phyloP scores from a whole-genome alignment of 2,888 invertebrate genomes.

The Gerris lacustris region DNA sequence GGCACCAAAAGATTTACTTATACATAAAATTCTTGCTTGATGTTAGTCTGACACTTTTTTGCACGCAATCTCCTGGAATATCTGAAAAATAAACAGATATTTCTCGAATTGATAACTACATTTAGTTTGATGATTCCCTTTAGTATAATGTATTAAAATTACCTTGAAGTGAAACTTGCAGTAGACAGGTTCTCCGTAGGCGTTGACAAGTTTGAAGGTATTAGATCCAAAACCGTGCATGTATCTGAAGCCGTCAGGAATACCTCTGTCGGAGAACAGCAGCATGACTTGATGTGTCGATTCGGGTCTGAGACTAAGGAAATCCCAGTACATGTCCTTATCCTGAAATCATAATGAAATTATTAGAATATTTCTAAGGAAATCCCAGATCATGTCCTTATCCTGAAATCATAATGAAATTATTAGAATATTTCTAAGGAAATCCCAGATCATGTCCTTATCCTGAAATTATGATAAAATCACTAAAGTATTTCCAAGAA shows the following conservation, averaged over 20 bases:
- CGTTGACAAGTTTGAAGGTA: conserved; percentile 80
- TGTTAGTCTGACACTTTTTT: too few relatives aligned
- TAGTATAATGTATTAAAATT: conserved; percentile 13
- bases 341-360: conserved; percentile 43
- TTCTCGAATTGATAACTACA: too few relatives aligned
- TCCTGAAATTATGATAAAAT: too few relatives aligned
- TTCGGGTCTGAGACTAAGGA: conserved; percentile 63
- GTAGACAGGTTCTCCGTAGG: conserved; percentile 54
- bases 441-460: conserved; percentile 64
- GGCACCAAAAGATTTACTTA: too few relatives aligned
- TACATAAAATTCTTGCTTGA: too few relatives aligned
- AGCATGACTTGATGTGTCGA: conserved; percentile 70
- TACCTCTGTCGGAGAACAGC: conserved; percentile 80
- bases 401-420: too few relatives aligned
- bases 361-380: background rate
- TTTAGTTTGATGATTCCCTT: too few relatives aligned
- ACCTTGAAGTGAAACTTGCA: conserved; percentile 86
- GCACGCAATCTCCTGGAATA: too few relatives aligned
- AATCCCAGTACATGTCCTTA: conserved; percentile 94
- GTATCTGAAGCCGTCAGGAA: conserved; percentile 79
- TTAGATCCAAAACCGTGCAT: conserved; percentile 95
- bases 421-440: too few relatives aligned
- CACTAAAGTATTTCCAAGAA: too few relatives aligned
- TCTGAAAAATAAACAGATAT: too few relatives aligned
- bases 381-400: too few relatives aligned